Evolutionary conservation across 2,888 invertebrate genomes (phyloP).

Genomic region (Zele albiditarsus): DNA sequence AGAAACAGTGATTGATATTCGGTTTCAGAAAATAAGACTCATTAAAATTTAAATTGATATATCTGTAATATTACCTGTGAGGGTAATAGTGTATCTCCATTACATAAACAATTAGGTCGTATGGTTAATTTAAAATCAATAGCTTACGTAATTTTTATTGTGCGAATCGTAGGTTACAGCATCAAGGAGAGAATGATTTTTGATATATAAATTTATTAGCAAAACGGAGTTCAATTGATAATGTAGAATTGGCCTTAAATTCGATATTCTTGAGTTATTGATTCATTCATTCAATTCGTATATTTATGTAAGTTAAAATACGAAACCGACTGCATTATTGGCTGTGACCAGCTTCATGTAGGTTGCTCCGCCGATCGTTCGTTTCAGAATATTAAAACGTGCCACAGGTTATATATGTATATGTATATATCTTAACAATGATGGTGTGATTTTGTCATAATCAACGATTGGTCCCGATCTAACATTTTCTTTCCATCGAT

Average conservation of each 20-base stretch:
- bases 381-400: conserved; percentile 29
- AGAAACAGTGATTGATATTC: background rate
- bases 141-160: background rate
- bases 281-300: background rate
- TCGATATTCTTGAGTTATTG: conserved; percentile 8
- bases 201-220: background rate
- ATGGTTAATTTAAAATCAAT: background rate
- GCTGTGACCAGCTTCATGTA: conserved; percentile 42
- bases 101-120: background rate
- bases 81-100: no score
- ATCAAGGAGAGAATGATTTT: background rate
- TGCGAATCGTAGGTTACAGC: background rate
- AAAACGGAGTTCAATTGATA: background rate
- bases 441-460: conserved; percentile 21
- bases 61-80: no score
- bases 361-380: conserved; percentile 33
- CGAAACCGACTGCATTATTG: conserved; percentile 35
- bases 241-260: conserved; percentile 19
- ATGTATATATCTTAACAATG: conserved; percentile 6
- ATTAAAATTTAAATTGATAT: conserved; percentile 19
- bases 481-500: background rate
- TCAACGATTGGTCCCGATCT: conserved; percentile 21
- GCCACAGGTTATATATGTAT: conserved; percentile 28
- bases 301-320: conserved; percentile 10
- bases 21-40: conserved; percentile 26